These are phyloP conservation scores for Brachymystax lenok DNA, from an alignment of 2,797 vertebrate genomes.

Conservation along the genomic window DNA sequence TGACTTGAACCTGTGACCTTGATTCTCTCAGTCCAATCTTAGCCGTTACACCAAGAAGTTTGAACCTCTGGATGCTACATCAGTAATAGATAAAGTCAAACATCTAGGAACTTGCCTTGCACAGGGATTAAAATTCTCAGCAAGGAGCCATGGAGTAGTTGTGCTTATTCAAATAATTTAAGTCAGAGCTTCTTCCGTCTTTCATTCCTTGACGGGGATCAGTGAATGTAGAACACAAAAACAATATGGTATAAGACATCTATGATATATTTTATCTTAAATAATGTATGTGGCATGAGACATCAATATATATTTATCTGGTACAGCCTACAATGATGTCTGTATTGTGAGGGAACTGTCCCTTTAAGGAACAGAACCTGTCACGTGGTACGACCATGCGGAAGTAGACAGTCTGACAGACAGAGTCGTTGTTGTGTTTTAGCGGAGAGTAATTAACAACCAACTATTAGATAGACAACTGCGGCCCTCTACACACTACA, in stretches of 20 bases:
- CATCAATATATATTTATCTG: background rate
- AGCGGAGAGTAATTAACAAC: background rate
- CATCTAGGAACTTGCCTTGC: background rate
- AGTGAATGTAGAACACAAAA: too few species aligned
- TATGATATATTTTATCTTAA: too few species aligned
- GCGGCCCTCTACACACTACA: slow-evolving; percentile 7
- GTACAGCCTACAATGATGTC: background rate
- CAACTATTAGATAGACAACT: background rate
- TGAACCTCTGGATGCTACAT: background rate
- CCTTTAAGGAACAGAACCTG: background rate
- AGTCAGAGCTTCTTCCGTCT: background rate
- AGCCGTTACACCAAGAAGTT: background rate
- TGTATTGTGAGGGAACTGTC: background rate
- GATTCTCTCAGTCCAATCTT: background rate
- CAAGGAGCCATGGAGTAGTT: too few species aligned
- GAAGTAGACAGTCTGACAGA: slow-evolving; percentile 35
- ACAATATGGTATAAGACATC: too few species aligned
- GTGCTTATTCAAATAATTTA: background rate
- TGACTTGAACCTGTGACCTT: background rate
- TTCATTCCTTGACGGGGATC: background rate
- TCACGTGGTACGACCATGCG: slow-evolving; percentile 37
- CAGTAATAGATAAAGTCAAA: background rate
- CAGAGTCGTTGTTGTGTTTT: background rate
- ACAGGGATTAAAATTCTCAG: too few species aligned
- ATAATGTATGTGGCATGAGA: too few species aligned